Base-by-base conservation (phyloP, 1,140 invertebrate species). In the Papilio machaon region DNA sequence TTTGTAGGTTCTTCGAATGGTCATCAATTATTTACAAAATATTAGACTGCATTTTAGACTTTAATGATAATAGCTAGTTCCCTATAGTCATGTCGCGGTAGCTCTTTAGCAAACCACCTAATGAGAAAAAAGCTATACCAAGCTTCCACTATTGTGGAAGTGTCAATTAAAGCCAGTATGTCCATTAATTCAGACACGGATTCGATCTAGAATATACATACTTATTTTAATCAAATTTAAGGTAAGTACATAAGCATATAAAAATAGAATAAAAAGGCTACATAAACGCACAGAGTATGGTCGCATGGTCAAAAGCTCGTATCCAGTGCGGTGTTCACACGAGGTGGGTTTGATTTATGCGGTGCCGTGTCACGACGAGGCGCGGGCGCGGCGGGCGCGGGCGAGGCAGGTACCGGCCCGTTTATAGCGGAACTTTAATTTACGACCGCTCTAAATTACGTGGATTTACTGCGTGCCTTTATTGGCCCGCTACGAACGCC, bases 361-460 rank as follows among this genome's bases (percentile, higher is more conserved):
- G 77, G 49, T 85, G 84, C 85, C 87, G 90, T 85, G 84, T 80
- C 85, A 84, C 85, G 80, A 85, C 82, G 81, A 47, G 82, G 84
- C 79, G 85, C 82, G 81, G 83, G 81, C 87, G 83, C 85, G 86
- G 54, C 49, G 49, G 49, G 13, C 49, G 15, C 49, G 17, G 49
- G 87, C 89, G 89, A 85, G 88, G 88, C 88, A 87, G 87, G 87
- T 86, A 87, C 87, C 86, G 86, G 87, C 84, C 80, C 86, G 85
- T 93, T 93, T 94, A 94, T 92, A 94, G 93, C 91, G 88, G 92
- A 92, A 94, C 92, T 91, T 88, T 93, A 91, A 94, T 94, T 93
- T 94, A 94, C 84, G 83, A 87, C 89, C 87, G 91, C 92, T 91
- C 93, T 93, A 94, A 94, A 94, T 94, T 92, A 93, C 92, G 91